These are phyloP conservation scores for Oscheius onirici DNA, from an alignment of 2,888 invertebrate species.

Conservation along the genomic window DNA sequence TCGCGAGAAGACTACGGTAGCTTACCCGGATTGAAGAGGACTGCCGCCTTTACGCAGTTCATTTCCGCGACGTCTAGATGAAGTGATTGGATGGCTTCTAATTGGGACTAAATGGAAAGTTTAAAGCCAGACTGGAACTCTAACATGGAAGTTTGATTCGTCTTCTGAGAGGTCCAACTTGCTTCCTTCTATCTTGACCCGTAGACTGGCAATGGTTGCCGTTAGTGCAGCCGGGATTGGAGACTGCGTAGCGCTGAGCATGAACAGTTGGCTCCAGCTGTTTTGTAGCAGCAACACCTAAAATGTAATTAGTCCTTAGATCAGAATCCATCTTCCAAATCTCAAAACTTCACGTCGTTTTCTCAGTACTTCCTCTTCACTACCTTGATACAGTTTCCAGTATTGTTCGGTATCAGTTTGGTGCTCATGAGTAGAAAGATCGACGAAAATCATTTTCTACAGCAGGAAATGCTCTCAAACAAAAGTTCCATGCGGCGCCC, in stretches of 20 bases:
- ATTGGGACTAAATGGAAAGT: conserved; percentile 34
- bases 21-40: conserved; percentile 35
- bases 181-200: neutral
- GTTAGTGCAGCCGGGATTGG: conserved; percentile 9
- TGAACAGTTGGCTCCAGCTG: conserved; percentile 34
- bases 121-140: neutral
- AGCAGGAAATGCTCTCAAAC: too few relatives aligned
- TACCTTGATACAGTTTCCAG: too few relatives aligned
- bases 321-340: too few relatives aligned
- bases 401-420: too few relatives aligned
- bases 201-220: neutral
- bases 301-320: neutral
- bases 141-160: conserved; percentile 13
- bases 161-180: conserved; percentile 9
- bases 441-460: too few relatives aligned
- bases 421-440: too few relatives aligned
- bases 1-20: conserved; percentile 8
- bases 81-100: conserved; percentile 36
- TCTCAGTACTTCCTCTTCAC: too few relatives aligned
- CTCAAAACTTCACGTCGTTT: too few relatives aligned
- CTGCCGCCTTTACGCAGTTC: conserved; percentile 34
- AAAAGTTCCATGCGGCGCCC: too few relatives aligned
- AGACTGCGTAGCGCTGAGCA: conserved; percentile 21
- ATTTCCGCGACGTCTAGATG: conserved; percentile 50
- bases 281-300: conserved; percentile 25